Conservation (phyloP, 1,140 invertebrate species). For the Fopius arisanus region DNA sequence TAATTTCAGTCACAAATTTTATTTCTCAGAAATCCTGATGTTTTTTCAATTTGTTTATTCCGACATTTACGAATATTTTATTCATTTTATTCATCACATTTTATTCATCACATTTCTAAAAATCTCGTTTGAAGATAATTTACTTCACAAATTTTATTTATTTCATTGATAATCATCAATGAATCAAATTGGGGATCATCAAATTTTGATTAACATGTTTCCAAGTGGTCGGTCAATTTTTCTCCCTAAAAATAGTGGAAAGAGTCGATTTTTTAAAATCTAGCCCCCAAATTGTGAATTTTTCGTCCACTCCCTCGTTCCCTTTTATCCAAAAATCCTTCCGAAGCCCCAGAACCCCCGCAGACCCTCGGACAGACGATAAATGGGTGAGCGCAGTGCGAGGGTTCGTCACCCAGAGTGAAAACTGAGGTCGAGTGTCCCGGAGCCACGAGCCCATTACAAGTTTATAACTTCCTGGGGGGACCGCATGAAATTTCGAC, state of each 20-base stretch:
- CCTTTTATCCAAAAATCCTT: neutral
- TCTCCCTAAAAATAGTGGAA: neutral
- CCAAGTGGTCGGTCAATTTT: too few relatives aligned
- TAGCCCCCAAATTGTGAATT: neutral
- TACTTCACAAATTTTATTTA: neutral
- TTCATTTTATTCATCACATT: too few relatives aligned
- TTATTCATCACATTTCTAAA: too few relatives aligned
- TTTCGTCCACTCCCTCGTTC: neutral
- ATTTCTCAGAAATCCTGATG: too few relatives aligned
- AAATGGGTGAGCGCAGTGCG: conserved; percentile 20
- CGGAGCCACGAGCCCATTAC: conserved; percentile 44
- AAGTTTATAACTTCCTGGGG: conserved; percentile 48
- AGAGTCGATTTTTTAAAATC: neutral
- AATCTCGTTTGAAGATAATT: too few relatives aligned
- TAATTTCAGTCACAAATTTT: neutral
- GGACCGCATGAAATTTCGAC: conserved; percentile 1
- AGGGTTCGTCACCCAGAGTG: conserved; percentile 4
- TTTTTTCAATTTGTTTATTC: too few relatives aligned
- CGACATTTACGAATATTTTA: too few relatives aligned
- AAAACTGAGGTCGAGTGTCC: conserved; percentile 9
- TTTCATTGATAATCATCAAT: too few relatives aligned
- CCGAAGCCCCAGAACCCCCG: conserved; percentile 26
- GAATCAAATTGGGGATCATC: too few relatives aligned
- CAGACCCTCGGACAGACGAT: conserved; percentile 35
- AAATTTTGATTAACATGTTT: too few relatives aligned